These are phyloP conservation scores for Drosophila saltans DNA, from an alignment of 1,140 invertebrate species.

Conservation along the genomic window DNA sequence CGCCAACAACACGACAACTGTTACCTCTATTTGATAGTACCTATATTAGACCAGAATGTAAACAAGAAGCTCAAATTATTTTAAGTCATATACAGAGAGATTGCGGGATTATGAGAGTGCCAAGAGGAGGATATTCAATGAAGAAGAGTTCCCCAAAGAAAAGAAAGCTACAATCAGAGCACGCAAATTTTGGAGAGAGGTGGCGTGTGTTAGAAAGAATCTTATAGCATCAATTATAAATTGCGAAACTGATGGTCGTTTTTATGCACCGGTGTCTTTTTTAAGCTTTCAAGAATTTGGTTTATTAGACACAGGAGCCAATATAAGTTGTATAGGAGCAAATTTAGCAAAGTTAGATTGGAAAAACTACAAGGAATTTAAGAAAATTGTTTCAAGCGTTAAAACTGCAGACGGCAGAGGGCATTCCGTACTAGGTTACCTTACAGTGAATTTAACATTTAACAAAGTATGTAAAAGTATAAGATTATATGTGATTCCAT, in stretches of 20 bases:
- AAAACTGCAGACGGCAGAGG: slow-evolving; percentile 20
- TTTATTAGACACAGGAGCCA: neutral
- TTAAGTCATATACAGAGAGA: neutral
- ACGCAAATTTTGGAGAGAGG: slow-evolving; percentile 17
- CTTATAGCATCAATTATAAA: neutral
- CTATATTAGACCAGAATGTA: neutral
- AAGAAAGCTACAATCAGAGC: slow-evolving; percentile 8
- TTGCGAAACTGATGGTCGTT: slow-evolving; percentile 11
- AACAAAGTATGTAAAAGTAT: too few species aligned
- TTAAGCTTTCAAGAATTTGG: slow-evolving; percentile 22
- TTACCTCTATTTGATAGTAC: neutral
- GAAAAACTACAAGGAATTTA: too few species aligned
- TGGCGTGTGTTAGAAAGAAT: neutral
- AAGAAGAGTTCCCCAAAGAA: neutral
- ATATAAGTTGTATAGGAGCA: too few species aligned
- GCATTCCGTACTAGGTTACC: slow-evolving; percentile 12
- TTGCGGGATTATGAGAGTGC: too few species aligned
- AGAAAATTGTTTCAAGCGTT: too few species aligned
- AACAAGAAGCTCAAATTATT: too few species aligned
- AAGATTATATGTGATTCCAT: slow-evolving; percentile 7
- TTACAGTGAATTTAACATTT: too few species aligned
- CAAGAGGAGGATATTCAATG: neutral
- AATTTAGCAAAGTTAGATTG: too few species aligned
- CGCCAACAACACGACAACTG: too few species aligned
- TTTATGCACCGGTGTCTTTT: slow-evolving; percentile 20